Percentiles rank a stretch among this genome's conserved stretches.
phyloP scores from a whole-genome alignment of 2,113 vertebrate species.

The Oncorhynchus tshawytscha region DNA sequence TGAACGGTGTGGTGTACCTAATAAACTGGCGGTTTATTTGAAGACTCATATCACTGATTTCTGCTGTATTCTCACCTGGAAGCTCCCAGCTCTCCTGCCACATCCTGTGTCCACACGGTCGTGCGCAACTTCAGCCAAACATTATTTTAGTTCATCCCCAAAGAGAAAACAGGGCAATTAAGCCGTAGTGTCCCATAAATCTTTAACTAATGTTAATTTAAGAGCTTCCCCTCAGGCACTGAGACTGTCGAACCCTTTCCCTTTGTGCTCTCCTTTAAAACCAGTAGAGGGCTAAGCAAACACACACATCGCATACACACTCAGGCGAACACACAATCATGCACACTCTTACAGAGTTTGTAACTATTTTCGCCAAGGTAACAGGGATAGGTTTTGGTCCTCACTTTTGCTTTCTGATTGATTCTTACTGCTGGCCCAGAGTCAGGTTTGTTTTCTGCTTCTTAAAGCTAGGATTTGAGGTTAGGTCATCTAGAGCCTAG shows the following conservation, averaged over 20 bases:
- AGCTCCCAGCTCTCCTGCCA: conserved; percentile 32
- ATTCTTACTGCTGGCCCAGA: too few relatives aligned
- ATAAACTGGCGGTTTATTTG: too few relatives aligned
- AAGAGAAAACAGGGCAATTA: conserved; percentile 57
- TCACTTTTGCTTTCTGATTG: too few relatives aligned
- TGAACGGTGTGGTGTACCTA: too few relatives aligned
- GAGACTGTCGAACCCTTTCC: conserved; percentile 25
- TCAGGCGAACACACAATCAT: neutral
- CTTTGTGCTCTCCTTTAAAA: conserved; percentile 4
- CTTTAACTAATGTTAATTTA: conserved; percentile 58
- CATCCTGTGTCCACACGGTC: conserved; percentile 16
- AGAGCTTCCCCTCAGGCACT: conserved; percentile 37
- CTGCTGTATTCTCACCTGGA: conserved; percentile 35
- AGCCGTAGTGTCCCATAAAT: conserved; percentile 56
- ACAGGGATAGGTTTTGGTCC: too few relatives aligned
- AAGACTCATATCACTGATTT: too few relatives aligned
- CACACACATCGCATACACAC: neutral
- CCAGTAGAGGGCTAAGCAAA: neutral
- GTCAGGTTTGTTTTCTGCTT: too few relatives aligned
- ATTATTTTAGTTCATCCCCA: conserved; percentile 54
- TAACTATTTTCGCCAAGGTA: too few relatives aligned
- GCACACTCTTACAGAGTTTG: neutral
- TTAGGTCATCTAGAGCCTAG: too few relatives aligned
- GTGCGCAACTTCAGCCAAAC: conserved; percentile 33
- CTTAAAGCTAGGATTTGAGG: too few relatives aligned